These are phyloP conservation scores for Periophthalmodon schlosseri DNA, from an alignment of 2,113 vertebrate species.

Conservation along the genomic window DNA sequence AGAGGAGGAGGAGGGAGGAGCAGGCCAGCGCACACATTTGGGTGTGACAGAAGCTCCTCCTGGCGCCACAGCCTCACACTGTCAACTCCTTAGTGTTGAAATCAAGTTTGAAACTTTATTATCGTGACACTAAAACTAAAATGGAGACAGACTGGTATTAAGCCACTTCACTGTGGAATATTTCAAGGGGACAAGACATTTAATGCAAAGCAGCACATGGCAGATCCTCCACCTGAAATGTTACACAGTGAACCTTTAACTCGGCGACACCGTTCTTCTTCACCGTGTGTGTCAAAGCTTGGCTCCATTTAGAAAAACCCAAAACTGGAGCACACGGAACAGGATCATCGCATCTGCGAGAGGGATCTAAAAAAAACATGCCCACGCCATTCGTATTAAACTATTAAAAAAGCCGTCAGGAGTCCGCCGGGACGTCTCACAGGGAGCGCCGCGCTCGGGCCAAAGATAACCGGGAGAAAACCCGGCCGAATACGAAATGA, in stretches of 20 bases:
- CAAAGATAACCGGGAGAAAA: slow-evolving; percentile 36
- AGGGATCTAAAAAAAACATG: slow-evolving; percentile 38
- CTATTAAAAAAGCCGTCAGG: slow-evolving; percentile 43
- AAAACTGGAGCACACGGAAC: slow-evolving; percentile 45
- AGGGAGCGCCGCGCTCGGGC: slow-evolving; percentile 28
- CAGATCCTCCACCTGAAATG: no score
- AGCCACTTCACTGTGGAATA: no score
- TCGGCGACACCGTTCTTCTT: not conserved
- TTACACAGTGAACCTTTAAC: not conserved
- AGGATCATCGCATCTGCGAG: slow-evolving; percentile 63
- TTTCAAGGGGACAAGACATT: no score
- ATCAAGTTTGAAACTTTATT: no score
- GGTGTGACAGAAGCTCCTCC: slow-evolving; percentile 3
- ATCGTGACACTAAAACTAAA: no score
- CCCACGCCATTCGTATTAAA: slow-evolving; percentile 42
- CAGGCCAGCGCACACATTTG: slow-evolving; percentile 30
- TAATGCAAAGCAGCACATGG: no score
- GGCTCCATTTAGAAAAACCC: slow-evolving; percentile 39
- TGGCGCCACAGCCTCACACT: slow-evolving; percentile 16
- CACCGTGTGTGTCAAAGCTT: slow-evolving; percentile 18
- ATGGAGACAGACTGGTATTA: no score
- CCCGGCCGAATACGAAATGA: slow-evolving; percentile 23
- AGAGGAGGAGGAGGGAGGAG: slow-evolving; percentile 2
- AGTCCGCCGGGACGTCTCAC: slow-evolving; percentile 40
- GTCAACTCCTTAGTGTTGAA: no score